Evolutionary conservation across 1,140 invertebrate species (phyloP), one percentile per base, ranked within the genome.

Genomic region (Ganaspis sp.): DNA sequence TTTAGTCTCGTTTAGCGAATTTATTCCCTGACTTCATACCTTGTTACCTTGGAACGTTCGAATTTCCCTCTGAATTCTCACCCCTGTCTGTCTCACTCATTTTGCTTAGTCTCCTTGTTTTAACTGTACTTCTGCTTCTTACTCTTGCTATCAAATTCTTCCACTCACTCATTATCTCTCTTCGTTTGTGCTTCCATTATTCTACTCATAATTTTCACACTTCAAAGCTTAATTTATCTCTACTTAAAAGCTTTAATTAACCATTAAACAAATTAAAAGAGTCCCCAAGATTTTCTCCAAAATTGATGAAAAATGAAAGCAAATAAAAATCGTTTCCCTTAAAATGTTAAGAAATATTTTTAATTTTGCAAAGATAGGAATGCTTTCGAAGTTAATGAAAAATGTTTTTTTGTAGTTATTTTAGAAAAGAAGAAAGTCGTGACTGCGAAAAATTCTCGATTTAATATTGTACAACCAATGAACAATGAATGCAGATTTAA

Each of bases 1-100:
- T 89, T 89, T 85, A 83, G 81, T 84, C 86, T 89, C 86, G 86
- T 87, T 89, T 87, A 85, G 83, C 82, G 82, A 87, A 89, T 89
- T 89, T 89, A 89, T 85, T 84, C 82, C 77, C 82, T 73, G 72
- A 76, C 77, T 82, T 81, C 77, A 81, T 77, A 82, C 74, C 83
- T 84, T 81, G 83, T 86, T 86, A 84, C 84, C 81, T 86, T 79
- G 74, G 78, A 81, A 74, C 82, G 77, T 72, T 75, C 81, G 75
- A 82, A 73, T 79, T 75, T 82, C 69, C 69, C 54, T 75, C 77
- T 54, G 58, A 26, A 37, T 58, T 77, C 72, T 75, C 69, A 75
- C 77, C 75, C 76, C 79, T 79, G 69, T 83, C 79, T 83, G 72
- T 78, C 76, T 75, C 82, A 74, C 82, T 84, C 79, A 80, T 81